Percentiles rank a stretch among this genome's conserved stretches.
These are phyloP conservation scores for Trichonephila clavata DNA, from an alignment of 1,140 invertebrate genomes.

Conservation along the genomic window DNA sequence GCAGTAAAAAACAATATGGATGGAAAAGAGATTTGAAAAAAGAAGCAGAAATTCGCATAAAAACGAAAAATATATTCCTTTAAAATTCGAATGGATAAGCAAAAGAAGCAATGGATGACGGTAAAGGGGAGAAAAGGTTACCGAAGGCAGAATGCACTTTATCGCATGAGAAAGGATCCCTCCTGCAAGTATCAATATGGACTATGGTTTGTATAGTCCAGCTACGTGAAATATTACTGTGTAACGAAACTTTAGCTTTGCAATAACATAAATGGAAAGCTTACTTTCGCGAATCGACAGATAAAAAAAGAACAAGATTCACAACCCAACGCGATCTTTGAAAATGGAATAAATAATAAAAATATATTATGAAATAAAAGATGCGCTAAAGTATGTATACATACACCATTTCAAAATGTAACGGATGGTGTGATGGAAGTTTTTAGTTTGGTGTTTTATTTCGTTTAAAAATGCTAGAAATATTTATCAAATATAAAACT, in stretches of 20 bases:
- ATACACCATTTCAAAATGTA: too few species aligned
- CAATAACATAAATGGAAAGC: slow-evolving; percentile 33
- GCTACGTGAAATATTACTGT: background rate
- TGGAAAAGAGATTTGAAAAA: slow-evolving; percentile 36
- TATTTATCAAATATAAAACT: too few species aligned
- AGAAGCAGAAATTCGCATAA: slow-evolving; percentile 19
- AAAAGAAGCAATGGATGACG: slow-evolving; percentile 27
- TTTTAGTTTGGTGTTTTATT: too few species aligned
- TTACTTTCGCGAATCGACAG: background rate
- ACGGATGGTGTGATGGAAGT: too few species aligned
- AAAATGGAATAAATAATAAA: background rate
- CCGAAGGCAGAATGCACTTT: slow-evolving; percentile 35
- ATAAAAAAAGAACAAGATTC: background rate
- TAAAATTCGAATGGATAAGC: slow-evolving; percentile 55
- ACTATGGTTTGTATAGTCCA: background rate
- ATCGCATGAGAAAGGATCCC: slow-evolving; percentile 27
- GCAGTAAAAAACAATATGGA: slow-evolving; percentile 29
- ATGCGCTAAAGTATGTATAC: too few species aligned
- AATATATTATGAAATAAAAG: background rate
- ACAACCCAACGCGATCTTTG: background rate
- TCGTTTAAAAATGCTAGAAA: too few species aligned
- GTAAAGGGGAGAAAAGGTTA: background rate
- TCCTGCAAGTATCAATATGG: slow-evolving; percentile 31
- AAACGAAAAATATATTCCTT: slow-evolving; percentile 52
- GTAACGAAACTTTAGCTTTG: slow-evolving; percentile 17